These are phyloP conservation scores for Tanytarsus gracilentus DNA, from an alignment of 2,888 invertebrate genomes.

Conservation along the genomic window DNA sequence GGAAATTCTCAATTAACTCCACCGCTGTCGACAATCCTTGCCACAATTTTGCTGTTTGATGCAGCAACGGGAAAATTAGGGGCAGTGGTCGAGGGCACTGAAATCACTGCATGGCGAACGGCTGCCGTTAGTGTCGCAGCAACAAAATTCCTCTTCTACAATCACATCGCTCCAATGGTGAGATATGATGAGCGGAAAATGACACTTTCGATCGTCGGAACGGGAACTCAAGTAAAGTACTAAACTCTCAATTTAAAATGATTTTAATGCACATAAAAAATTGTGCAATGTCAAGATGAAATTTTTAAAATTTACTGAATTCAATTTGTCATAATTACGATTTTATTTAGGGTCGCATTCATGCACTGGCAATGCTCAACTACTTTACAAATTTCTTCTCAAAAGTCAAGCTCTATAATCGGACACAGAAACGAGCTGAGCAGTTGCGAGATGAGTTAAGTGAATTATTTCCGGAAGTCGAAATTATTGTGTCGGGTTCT, in stretches of 20 bases:
- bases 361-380: conserved; percentile 46
- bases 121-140: conserved; percentile 51
- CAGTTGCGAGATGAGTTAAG: conserved; percentile 39
- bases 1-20: conserved; percentile 37
- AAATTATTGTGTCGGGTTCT: conserved; percentile 34
- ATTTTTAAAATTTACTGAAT: conserved; percentile 5
- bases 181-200: too few relatives aligned
- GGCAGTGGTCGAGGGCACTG: conserved; percentile 46
- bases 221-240: conserved; percentile 45
- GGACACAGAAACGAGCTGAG: conserved; percentile 39
- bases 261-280: background rate
- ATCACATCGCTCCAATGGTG: conserved; percentile 31
- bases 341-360: conserved; percentile 38
- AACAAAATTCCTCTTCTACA: conserved; percentile 45
- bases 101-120: conserved; percentile 51
- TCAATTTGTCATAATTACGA: conserved; percentile 14
- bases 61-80: conserved; percentile 42
- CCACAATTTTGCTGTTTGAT: conserved; percentile 45
- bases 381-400: conserved; percentile 41
- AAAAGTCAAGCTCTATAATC: conserved; percentile 51
- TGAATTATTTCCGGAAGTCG: conserved; percentile 30
- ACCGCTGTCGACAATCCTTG: conserved; percentile 42
- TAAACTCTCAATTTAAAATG: background rate
- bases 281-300: too few relatives aligned
- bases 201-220: conserved; percentile 46